A percentile compares a stretch with the other conserved stretches of the same genome.
Conservation (phyloP, 2,797 vertebrate species). For the Hylomyscus alleni region DNA sequence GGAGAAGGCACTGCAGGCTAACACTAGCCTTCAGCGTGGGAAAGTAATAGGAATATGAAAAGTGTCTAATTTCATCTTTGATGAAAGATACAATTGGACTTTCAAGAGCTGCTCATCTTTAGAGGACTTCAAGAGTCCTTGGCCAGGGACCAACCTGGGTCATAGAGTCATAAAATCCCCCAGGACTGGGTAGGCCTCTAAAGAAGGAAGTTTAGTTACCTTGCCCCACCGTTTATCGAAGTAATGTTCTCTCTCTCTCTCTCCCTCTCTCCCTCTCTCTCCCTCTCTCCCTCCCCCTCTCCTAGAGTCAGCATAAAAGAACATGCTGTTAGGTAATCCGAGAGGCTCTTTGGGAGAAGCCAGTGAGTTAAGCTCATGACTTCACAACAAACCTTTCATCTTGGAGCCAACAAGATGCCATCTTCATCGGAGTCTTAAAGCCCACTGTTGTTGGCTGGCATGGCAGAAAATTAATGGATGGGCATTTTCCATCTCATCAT, state of each 20-base stretch:
- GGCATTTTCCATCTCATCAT: neutral
- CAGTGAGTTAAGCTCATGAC: slow-evolving; percentile 62
- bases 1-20: neutral
- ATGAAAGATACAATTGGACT: neutral
- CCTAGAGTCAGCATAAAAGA: slow-evolving; percentile 74
- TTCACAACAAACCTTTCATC: slow-evolving; percentile 64
- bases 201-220: slow-evolving; percentile 66
- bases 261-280: neutral
- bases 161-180: slow-evolving; percentile 27
- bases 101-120: slow-evolving; percentile 26
- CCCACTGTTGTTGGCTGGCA: neutral
- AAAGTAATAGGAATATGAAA: slow-evolving; percentile 29
- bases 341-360: slow-evolving; percentile 55
- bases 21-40: slow-evolving; percentile 59
- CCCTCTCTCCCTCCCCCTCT: neutral
- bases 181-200: slow-evolving; percentile 43
- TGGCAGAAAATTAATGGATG: neutral
- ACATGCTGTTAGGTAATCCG: slow-evolving; percentile 33
- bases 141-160: neutral
- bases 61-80: slow-evolving; percentile 49
- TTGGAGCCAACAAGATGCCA: slow-evolving; percentile 65
- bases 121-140: neutral
- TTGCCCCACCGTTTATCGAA: slow-evolving; percentile 29
- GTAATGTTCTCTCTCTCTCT: neutral
- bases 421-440: slow-evolving; percentile 45